A percentile compares a stretch with the other conserved stretches of the same genome.
Evolutionary conservation across 2,113 vertebrate species (phyloP).

Genomic region (Cavia porcellus): DNA sequence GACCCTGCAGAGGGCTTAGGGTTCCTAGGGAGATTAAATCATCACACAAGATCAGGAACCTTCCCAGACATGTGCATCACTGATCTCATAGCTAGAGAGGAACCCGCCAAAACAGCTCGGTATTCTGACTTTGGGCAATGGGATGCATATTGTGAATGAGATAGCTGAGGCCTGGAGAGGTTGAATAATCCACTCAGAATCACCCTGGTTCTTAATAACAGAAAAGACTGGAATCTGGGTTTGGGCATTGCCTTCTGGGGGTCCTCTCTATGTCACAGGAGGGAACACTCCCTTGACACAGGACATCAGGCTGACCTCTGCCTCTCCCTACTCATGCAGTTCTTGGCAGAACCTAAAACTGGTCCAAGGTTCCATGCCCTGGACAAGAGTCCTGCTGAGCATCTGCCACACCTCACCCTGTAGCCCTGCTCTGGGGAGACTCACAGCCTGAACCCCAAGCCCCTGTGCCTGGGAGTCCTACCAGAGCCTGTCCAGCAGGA

Average conservation of each 20-base stretch:
- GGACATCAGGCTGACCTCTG: not conserved
- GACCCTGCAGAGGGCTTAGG: not conserved
- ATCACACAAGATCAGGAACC: not conserved
- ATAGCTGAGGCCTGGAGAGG: not conserved
- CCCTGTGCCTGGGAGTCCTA: not conserved
- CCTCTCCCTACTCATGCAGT: not conserved
- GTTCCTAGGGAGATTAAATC: rapidly evolving
- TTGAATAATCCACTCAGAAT: not conserved
- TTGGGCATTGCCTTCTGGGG: not conserved
- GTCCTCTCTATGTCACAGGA: not conserved
- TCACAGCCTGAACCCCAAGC: not conserved
- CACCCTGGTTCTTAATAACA: not conserved
- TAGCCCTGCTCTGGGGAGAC: not conserved
- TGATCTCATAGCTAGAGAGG: not conserved
- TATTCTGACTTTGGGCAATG: not conserved
- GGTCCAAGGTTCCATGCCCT: not conserved
- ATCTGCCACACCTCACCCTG: not conserved
- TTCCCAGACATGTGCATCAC: not conserved
- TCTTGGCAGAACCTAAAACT: not conserved
- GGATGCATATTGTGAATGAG: not conserved
- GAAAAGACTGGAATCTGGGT: not conserved
- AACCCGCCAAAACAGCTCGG: not conserved
- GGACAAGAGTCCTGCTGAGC: not conserved
- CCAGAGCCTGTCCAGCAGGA: not conserved
- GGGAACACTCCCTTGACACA: not conserved